phyloP scores from a whole-genome alignment of 2,888 invertebrate species.

The Oxyscelio sp. region DNA sequence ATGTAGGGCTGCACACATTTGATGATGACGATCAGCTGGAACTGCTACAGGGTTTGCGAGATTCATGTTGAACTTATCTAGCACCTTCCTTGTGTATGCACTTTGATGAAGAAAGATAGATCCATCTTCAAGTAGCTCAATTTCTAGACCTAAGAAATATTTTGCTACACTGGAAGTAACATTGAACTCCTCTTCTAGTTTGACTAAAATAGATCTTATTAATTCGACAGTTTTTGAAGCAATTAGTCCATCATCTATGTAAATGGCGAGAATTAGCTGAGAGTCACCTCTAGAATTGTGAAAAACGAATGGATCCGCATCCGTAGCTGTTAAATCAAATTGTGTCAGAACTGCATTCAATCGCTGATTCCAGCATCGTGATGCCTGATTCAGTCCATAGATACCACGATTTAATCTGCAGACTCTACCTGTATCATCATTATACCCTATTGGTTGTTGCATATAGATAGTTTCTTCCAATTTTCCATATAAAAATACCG shows the following conservation, averaged over 20 bases:
- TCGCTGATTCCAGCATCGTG: slow-evolving; percentile 79
- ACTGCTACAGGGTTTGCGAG: slow-evolving; percentile 41
- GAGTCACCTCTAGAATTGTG: slow-evolving; percentile 5
- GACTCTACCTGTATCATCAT: slow-evolving; percentile 66
- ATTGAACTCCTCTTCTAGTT: slow-evolving; percentile 47
- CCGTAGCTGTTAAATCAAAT: slow-evolving; percentile 71
- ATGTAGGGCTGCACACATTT: too few relatives aligned
- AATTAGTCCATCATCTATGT: slow-evolving; percentile 75
- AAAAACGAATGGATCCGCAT: slow-evolving; percentile 78
- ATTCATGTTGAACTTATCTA: slow-evolving; percentile 59
- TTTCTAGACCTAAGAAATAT: too few relatives aligned
- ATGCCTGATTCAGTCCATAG: slow-evolving; percentile 82
- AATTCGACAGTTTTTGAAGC: slow-evolving; percentile 30
- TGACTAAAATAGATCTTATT: too few relatives aligned
- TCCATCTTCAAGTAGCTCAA: slow-evolving; percentile 74
- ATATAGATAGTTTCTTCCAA: slow-evolving; percentile 59
- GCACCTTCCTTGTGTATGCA: slow-evolving; percentile 56
- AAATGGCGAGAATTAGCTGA: slow-evolving; percentile 67
- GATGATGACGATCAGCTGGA: not conserved
- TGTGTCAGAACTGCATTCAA: slow-evolving; percentile 74
- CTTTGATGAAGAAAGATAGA: slow-evolving; percentile 70
- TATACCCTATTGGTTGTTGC: slow-evolving; percentile 51
- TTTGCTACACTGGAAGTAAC: slow-evolving; percentile 37
- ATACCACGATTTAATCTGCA: slow-evolving; percentile 78
- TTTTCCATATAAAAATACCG: slow-evolving; percentile 74